phyloP scores from a whole-genome alignment of 1,140 invertebrate genomes.

The Caenorhabditis remanei region DNA sequence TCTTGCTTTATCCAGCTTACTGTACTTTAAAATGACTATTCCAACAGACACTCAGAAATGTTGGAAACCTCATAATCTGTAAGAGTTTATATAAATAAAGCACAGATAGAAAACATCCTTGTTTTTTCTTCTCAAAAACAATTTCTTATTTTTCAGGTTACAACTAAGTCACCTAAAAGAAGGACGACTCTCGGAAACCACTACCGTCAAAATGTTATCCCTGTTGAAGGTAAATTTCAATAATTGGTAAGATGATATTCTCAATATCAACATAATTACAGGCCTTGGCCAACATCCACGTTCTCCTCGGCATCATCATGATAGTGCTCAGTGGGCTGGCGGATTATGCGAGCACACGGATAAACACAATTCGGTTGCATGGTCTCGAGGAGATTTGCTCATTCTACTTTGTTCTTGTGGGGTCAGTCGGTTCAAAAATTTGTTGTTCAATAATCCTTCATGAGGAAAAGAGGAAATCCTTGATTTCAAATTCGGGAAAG shows the following conservation, averaged over 20 bases:
- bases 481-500: neutral
- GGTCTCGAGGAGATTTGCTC: slow-evolving; percentile 71
- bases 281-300: slow-evolving; percentile 71
- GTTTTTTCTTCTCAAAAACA: neutral
- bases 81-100: neutral
- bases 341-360: slow-evolving; percentile 67
- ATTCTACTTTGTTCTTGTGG: slow-evolving; percentile 70
- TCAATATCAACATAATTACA: slow-evolving; percentile 26
- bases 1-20: slow-evolving; percentile 25
- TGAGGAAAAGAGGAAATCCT: neutral
- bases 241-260: neutral
- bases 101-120: neutral
- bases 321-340: slow-evolving; percentile 68
- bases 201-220: slow-evolving; percentile 60
- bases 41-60: slow-evolving; percentile 29
- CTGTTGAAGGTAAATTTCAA: slow-evolving; percentile 47
- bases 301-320: slow-evolving; percentile 70
- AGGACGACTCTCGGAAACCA: slow-evolving; percentile 57
- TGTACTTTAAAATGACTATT: slow-evolving; percentile 56
- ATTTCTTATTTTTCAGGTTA: slow-evolving; percentile 45
- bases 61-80: slow-evolving; percentile 39
- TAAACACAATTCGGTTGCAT: slow-evolving; percentile 70
- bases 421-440: slow-evolving; percentile 57
- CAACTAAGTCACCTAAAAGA: slow-evolving; percentile 58
- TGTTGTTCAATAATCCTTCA: neutral